phyloP scores from a whole-genome alignment of 2,888 invertebrate genomes.

The Brenthis daphne region DNA sequence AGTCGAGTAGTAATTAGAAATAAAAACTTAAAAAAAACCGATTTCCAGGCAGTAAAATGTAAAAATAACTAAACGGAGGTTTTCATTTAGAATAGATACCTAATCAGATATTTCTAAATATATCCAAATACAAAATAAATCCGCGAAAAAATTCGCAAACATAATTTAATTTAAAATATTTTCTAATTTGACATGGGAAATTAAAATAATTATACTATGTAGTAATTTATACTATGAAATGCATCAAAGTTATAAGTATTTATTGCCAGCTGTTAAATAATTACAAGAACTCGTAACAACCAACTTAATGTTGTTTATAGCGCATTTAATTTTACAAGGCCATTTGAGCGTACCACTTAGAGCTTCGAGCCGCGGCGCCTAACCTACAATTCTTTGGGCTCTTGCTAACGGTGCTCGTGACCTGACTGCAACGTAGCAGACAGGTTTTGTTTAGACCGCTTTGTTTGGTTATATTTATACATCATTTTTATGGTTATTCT shows the following conservation, averaged over 20 bases:
- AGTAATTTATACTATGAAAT: neutral
- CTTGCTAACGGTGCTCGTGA: slow-evolving; percentile 36
- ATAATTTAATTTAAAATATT: no score
- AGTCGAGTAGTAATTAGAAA: no score
- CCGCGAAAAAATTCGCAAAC: no score
- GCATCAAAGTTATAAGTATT: slow-evolving; percentile 2
- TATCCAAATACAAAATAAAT: no score
- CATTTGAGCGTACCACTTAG: slow-evolving; percentile 31
- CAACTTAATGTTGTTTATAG: slow-evolving; percentile 36
- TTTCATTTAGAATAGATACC: no score
- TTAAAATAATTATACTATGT: no score
- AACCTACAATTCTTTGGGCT: slow-evolving; percentile 35
- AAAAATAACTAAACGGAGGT: no score
- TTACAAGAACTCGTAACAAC: slow-evolving; percentile 12
- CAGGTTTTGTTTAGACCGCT: slow-evolving; percentile 28
- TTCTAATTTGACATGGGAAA: no score
- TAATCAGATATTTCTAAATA: no score
- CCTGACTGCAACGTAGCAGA: slow-evolving; percentile 20
- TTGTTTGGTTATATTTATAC: slow-evolving; percentile 1
- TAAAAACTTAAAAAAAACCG: no score
- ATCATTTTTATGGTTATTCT: neutral
- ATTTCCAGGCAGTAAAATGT: no score
- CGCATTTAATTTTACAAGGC: slow-evolving; percentile 34
- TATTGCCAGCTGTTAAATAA: slow-evolving; percentile 8
- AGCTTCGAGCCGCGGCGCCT: slow-evolving; percentile 21